Percentiles rank a stretch among this genome's conserved stretches.
Conservation (phyloP, 2,113 vertebrate species). For the Polypterus senegalus region DNA sequence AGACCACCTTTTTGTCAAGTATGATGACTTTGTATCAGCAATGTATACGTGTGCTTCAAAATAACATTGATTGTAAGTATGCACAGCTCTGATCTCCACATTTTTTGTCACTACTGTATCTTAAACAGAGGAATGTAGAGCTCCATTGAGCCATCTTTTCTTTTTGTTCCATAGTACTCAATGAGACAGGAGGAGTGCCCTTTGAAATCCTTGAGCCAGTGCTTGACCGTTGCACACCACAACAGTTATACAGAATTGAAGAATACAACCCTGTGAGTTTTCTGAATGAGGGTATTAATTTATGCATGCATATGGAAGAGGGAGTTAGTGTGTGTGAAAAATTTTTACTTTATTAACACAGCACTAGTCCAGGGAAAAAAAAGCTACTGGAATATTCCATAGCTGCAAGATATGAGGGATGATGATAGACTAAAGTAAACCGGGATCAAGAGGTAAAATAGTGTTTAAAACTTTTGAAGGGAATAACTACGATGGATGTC, state of each 20-base stretch:
- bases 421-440: too few relatives aligned
- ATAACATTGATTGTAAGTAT: conserved; percentile 74
- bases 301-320: too few relatives aligned
- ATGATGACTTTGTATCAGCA: conserved; percentile 74
- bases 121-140: background rate
- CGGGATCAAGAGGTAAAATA: too few relatives aligned
- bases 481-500: too few relatives aligned
- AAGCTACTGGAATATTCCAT: too few relatives aligned
- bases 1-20: conserved; percentile 50
- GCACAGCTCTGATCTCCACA: background rate
- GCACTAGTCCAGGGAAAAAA: too few relatives aligned
- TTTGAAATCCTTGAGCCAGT: conserved; percentile 82
- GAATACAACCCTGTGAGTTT: conserved; percentile 68
- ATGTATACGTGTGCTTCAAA: conserved; percentile 73
- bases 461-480: too few relatives aligned
- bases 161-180: conserved; percentile 47
- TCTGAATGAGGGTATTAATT: too few relatives aligned
- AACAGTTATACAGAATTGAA: conserved; percentile 71
- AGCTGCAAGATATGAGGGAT: too few relatives aligned
- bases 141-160: conserved; percentile 10
- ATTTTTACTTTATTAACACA: too few relatives aligned
- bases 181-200: conserved; percentile 71
- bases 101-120: too few relatives aligned
- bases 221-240: conserved; percentile 64
- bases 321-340: too few relatives aligned